Conservation (phyloP, 1,140 invertebrate genomes). For the Calephelis nemesis region DNA sequence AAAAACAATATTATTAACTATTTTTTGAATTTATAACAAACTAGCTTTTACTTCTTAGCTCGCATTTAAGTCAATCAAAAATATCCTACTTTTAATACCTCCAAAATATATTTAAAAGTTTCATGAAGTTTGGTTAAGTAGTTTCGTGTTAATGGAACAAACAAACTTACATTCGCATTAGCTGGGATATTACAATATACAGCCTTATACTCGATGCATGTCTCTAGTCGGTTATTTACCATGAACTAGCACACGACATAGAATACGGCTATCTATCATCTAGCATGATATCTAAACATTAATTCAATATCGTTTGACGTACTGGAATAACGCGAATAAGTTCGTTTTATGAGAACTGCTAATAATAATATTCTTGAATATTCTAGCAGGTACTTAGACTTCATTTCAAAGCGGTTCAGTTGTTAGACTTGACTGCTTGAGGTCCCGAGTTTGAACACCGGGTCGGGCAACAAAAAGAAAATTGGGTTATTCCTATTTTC, state of each 20-base stretch:
- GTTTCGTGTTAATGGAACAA: neutral
- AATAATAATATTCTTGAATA: neutral
- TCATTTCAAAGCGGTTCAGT: neutral
- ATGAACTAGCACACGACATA: conserved; percentile 1
- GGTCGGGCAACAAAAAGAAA: too few species aligned
- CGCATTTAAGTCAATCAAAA: too few species aligned
- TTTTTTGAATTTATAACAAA: too few species aligned
- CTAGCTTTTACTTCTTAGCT: too few species aligned
- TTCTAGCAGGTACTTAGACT: neutral
- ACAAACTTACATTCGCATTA: too few species aligned
- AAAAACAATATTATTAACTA: too few species aligned
- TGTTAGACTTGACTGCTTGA: too few species aligned
- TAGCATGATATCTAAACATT: conserved; percentile 11
- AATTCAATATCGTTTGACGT: conserved; percentile 3
- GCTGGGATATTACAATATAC: neutral
- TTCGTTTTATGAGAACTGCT: neutral
- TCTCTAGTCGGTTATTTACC: neutral
- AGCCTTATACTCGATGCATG: neutral
- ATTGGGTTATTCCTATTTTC: too few species aligned
- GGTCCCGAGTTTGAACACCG: too few species aligned
- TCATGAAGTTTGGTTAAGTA: neutral
- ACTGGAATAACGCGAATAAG: neutral
- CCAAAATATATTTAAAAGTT: too few species aligned
- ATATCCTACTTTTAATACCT: too few species aligned
- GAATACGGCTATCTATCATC: conserved; percentile 1